Evolutionary conservation across 2,113 vertebrate genomes (phyloP), one percentile per base, ranked within the genome.

Genomic region (Hymenochirus boettgeri): DNA sequence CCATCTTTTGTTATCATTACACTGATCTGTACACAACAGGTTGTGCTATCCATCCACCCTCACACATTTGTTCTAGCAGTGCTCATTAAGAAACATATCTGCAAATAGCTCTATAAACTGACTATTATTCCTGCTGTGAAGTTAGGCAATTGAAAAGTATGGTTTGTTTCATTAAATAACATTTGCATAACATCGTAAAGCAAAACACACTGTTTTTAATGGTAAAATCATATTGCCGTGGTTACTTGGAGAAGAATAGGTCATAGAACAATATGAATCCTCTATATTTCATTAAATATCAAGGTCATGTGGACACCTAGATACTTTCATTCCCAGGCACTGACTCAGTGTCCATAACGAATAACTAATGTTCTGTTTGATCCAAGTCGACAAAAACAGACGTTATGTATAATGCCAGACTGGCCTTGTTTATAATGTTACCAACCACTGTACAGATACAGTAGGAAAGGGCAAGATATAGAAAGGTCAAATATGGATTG

Each of bases 1-100:
- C 15, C 39, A 42, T 42, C 13, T 42, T 42, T 42, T 42, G 39
- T 42, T 42, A 42, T 42, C 39, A 42, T 42, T 42, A 42, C 39
- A 42, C 39, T 42, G 39, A n/a, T 42, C 39, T 7, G 17, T 17
- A 42, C 39, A 42, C 39, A 42, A 42, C 39, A 42, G 39, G n/a
- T 42, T 42, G 39, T 42, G 39, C 39, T 42, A 17, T 42, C 39
- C 39, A 7, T 42, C 39, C 17, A 42, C 39, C 29, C 33, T 42
- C 39, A 13, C 7, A 42, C 39, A 42, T 42, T 42, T 11, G 13
- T 42, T n/a, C 39, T 15, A 42, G 13, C 39, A 42, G 39, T 42
- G 39, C n/a, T 42, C 39, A 42, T 42, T 42, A n/a, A 42, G 17
- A 17, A 42, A 42, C 39, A 42, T 42, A 3, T 42, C 39, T 42